Percentiles rank a stretch among this genome's conserved stretches.
Evolutionary conservation across 2,888 invertebrate species (phyloP).

Genomic region (Metallyticus violacea): DNA sequence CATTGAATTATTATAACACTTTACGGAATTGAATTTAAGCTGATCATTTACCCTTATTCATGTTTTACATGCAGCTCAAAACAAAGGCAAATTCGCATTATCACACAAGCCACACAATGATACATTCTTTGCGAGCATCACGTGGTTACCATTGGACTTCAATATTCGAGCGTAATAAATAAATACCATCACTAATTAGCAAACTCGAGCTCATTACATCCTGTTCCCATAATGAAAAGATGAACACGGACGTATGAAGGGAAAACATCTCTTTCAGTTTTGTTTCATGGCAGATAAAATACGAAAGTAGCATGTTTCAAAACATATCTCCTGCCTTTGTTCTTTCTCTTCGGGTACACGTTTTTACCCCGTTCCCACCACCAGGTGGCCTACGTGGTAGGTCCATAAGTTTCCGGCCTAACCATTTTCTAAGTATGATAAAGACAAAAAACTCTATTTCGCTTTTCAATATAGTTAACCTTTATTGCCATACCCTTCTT

Average conservation of each 20-base stretch:
- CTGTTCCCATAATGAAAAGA: background rate
- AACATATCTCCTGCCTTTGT: background rate
- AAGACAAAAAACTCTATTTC: too few relatives aligned
- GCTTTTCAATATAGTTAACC: too few relatives aligned
- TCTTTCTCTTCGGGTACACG: background rate
- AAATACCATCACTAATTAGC: background rate
- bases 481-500: too few relatives aligned
- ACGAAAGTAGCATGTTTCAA: background rate
- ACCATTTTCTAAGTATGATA: too few relatives aligned
- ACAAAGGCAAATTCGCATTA: background rate
- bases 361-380: too few relatives aligned
- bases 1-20: background rate
- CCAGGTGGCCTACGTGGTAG: too few relatives aligned
- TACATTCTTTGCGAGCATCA: background rate
- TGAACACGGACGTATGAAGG: background rate
- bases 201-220: background rate
- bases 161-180: background rate
- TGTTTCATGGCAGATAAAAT: background rate
- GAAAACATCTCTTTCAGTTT: background rate
- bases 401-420: too few relatives aligned
- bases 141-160: background rate
- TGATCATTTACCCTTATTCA: background rate
- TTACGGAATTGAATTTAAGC: background rate
- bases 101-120: background rate
- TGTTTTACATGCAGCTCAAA: background rate